phyloP scores from a whole-genome alignment of 2,113 vertebrate genomes.

The Hymenochirus boettgeri region DNA sequence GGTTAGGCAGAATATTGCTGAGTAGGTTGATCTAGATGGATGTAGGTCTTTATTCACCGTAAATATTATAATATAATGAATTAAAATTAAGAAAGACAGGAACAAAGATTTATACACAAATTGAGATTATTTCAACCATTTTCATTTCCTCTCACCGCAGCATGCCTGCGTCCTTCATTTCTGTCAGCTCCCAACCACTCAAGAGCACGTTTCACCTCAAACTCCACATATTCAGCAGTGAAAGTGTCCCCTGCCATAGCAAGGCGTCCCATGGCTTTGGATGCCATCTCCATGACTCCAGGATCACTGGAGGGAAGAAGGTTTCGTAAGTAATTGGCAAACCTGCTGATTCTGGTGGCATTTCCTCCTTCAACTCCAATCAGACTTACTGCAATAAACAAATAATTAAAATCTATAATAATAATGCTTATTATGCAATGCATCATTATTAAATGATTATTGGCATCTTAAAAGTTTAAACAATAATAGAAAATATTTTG shows the following conservation, averaged over 20 bases:
- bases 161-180: conserved; percentile 92
- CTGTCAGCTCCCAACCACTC: conserved; percentile 96
- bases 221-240: conserved; percentile 96
- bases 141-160: conserved; percentile 74
- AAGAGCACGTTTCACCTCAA: conserved; percentile 95
- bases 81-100: no score
- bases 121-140: no score
- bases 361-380: conserved; percentile 96
- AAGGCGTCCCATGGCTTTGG: conserved; percentile 91
- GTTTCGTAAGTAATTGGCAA: conserved; percentile 96
- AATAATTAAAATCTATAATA: neutral
- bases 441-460: no score
- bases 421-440: no score
- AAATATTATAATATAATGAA: no score
- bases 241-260: conserved; percentile 97
- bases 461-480: no score
- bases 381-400: conserved; percentile 77
- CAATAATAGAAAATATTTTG: no score
- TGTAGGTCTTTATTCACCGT: no score
- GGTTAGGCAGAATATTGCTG: no score
- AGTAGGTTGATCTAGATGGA: no score
- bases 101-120: no score
- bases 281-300: conserved; percentile 97
- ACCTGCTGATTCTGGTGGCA: conserved; percentile 90
- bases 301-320: conserved; percentile 93